Percentiles rank a stretch among this genome's conserved stretches.
Evolutionary conservation across 2,113 vertebrate genomes (phyloP).

Genomic region (Conger conger): DNA sequence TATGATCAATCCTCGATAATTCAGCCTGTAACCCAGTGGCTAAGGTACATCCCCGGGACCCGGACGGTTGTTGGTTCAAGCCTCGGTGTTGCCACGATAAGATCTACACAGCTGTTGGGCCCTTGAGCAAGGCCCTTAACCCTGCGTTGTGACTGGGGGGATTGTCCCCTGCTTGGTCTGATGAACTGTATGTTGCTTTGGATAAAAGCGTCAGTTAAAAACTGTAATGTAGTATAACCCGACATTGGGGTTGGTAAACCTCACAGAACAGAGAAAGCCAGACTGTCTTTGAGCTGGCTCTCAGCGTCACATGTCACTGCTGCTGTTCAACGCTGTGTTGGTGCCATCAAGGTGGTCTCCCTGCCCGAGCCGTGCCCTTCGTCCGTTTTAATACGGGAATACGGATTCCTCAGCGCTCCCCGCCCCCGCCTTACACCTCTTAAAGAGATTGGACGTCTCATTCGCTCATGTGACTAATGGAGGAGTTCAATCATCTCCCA

Average conservation of each 20-base stretch:
- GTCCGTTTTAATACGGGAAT: background rate
- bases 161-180: too few relatives aligned
- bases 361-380: background rate
- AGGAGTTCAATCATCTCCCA: constrained; percentile 14
- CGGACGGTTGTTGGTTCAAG: too few relatives aligned
- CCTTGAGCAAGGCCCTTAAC: too few relatives aligned
- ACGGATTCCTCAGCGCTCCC: background rate
- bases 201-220: too few relatives aligned
- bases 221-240: too few relatives aligned
- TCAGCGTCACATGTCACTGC: background rate
- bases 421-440: background rate
- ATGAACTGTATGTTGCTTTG: too few relatives aligned
- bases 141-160: too few relatives aligned
- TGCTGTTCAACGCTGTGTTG: background rate
- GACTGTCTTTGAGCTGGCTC: background rate
- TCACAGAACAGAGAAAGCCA: background rate
- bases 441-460: background rate
- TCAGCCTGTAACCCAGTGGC: too few relatives aligned
- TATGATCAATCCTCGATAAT: background rate
- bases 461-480: background rate
- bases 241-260: background rate
- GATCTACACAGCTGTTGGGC: too few relatives aligned
- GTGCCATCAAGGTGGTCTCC: background rate
- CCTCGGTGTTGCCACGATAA: too few relatives aligned
- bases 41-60: too few relatives aligned